A percentile compares a stretch with the other conserved stretches of the same genome.
Evolutionary conservation across 2,888 invertebrate species (phyloP).

Genomic region (Entomobrya multifasciata): DNA sequence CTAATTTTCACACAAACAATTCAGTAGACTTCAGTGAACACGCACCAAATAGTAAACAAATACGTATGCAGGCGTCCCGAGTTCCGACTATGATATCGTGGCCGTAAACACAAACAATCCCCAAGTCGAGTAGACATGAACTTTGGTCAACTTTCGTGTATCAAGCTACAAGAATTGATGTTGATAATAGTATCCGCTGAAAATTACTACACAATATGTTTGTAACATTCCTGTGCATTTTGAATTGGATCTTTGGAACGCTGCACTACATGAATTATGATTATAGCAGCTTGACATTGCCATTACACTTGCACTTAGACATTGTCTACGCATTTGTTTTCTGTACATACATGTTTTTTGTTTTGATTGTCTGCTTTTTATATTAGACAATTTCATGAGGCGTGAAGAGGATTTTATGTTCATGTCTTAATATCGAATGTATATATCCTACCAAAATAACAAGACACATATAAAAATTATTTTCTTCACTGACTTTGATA

Average conservation of each 20-base stretch:
- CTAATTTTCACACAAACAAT: too few species aligned
- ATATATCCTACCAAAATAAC: neutral
- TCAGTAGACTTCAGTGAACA: too few species aligned
- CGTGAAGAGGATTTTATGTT: slow-evolving; percentile 17
- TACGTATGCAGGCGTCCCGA: too few species aligned
- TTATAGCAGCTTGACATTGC: neutral
- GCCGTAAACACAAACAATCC: neutral
- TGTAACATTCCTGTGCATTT: too few species aligned
- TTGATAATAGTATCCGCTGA: neutral
- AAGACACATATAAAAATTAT: too few species aligned
- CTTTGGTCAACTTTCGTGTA: neutral
- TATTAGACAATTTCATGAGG: slow-evolving; percentile 7
- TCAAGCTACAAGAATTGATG: too few species aligned
- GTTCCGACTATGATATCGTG: too few species aligned
- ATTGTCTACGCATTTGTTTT: neutral
- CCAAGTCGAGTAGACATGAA: neutral
- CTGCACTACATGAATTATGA: neutral
- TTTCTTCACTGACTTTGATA: slow-evolving; percentile 4
- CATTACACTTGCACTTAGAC: neutral
- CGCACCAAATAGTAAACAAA: too few species aligned
- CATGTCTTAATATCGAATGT: neutral
- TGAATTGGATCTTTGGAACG: neutral
- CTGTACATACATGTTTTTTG: too few species aligned
- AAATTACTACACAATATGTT: neutral
- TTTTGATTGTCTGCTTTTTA: neutral